Evolutionary conservation across 2,113 vertebrate species (phyloP).

Genomic region (Penelope pileata): DNA sequence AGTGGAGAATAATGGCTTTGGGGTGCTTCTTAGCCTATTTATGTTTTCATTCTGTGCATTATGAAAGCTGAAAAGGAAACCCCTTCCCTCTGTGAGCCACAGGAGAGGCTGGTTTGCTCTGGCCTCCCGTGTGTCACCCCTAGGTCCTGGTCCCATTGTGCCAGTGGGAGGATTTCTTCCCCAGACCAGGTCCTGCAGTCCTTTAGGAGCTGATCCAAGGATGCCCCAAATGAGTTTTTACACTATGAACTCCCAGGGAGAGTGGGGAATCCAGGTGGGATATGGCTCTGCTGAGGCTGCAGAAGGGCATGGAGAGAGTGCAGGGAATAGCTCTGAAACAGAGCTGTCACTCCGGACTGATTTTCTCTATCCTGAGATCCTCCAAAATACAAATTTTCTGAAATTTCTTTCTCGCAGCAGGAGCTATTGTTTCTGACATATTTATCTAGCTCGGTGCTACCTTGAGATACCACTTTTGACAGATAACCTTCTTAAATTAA

Average conservation of each 20-base stretch:
- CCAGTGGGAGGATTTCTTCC: neutral
- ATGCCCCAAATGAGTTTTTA: neutral
- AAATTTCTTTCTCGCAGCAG: conserved; percentile 52
- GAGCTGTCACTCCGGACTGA: neutral
- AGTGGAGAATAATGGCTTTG: neutral
- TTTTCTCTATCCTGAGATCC: neutral
- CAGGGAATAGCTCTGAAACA: neutral
- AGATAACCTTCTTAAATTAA: conserved; percentile 70
- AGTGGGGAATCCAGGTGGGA: neutral
- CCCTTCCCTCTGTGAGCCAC: neutral
- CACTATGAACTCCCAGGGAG: neutral
- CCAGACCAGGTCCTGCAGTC: neutral
- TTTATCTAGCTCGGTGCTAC: conserved; percentile 46
- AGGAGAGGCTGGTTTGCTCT: neutral
- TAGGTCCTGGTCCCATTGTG: neutral
- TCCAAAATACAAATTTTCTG: conserved; percentile 2
- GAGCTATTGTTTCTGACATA: conserved; percentile 63
- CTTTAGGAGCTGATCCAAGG: neutral
- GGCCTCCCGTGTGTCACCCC: too few relatives aligned
- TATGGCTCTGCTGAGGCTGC: neutral
- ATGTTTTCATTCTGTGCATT: neutral
- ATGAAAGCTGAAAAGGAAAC: neutral
- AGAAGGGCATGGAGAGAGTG: neutral
- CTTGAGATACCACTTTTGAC: conserved; percentile 52
- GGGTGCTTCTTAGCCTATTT: neutral